Base-by-base conservation (phyloP, 2,797 vertebrate genomes). In the Pseudomugil tenellus region DNA sequence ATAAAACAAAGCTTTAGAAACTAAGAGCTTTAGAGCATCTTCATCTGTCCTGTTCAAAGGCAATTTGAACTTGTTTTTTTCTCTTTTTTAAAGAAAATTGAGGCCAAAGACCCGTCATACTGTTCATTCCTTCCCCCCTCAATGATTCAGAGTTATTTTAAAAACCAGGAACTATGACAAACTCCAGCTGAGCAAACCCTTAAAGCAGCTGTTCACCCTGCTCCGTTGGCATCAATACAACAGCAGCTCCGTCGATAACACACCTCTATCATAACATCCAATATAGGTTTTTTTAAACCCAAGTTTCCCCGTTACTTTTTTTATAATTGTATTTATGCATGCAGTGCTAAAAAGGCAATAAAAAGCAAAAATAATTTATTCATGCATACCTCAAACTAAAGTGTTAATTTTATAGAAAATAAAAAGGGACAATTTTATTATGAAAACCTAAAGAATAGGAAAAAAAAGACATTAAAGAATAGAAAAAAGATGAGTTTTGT, bases 41-140 rank as follows among this genome's bases (percentile, higher is more conserved):
- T 63, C 51, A 67, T 56, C 21, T 26, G 31, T 75, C 41, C 37
- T 1, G 1, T 66, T 82, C 62, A 68, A 53, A 81, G 84, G 62
- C 67, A 72, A 71, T 66, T 76, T 83, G 80, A 25, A 48, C 19
- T 52, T 10, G 2, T 58, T 57, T 58, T 67, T 67, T 9, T 1
- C 56, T 57, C 55, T 67, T 68, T 3, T 31, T 31, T 31, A 31
- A 61, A 73, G 66, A 71, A 72, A 73, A 60, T 37, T 11, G 31
- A 72, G 54, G 53, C 59, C 59, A 28, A 58, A 54, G 57, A 39
- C 55, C 70, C 58, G 39, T 70, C 48, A 35, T 68, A 70, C 83
- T 84, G 72, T 63, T 62, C 19, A 19, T 43, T 87, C 79, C 76
- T 83, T 83, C 80, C 74, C 77, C 63, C 72, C 53, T 75, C 79